These are phyloP conservation scores for Osmerus eperlanus DNA, from an alignment of 2,113 vertebrate genomes.

Conservation along the genomic window DNA sequence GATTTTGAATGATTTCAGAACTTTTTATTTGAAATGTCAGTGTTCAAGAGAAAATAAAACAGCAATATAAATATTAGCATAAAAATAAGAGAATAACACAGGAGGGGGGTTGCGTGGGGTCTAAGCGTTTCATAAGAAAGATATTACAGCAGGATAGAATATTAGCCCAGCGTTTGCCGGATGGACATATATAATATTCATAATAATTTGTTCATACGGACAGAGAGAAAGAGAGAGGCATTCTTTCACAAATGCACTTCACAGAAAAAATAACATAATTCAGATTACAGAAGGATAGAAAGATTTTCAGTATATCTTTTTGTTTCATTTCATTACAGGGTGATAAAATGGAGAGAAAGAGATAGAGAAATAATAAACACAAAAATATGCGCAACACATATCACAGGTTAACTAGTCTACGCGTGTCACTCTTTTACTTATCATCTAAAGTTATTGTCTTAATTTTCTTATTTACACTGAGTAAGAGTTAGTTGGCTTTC, in stretches of 20 bases:
- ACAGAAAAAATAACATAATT: slow-evolving; percentile 72
- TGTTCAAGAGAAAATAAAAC: slow-evolving; percentile 89
- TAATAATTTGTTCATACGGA: slow-evolving; percentile 78
- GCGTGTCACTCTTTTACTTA: slow-evolving; percentile 71
- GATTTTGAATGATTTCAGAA: slow-evolving; percentile 75
- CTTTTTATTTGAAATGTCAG: slow-evolving; percentile 93
- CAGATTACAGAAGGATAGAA: slow-evolving; percentile 71
- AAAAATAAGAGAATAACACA: slow-evolving; percentile 97
- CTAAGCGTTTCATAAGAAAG: slow-evolving; percentile 89
- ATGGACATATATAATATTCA: slow-evolving; percentile 81
- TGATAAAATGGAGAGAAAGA: slow-evolving; percentile 66
- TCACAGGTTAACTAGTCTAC: slow-evolving; percentile 78
- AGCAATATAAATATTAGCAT: slow-evolving; percentile 99
- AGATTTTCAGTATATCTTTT: slow-evolving; percentile 63
- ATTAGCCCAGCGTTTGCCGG: slow-evolving; percentile 81
- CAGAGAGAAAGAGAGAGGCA: slow-evolving; percentile 79
- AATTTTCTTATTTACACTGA: slow-evolving; percentile 76
- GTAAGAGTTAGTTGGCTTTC: slow-evolving; percentile 72
- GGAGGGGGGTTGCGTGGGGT: slow-evolving; percentile 72
- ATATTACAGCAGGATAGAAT: slow-evolving; percentile 91
- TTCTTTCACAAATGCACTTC: slow-evolving; percentile 83
- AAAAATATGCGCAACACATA: slow-evolving; percentile 78
- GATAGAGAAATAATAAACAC: slow-evolving; percentile 71
- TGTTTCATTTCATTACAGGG: slow-evolving; percentile 63
- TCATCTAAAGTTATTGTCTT: slow-evolving; percentile 65